Base-by-base conservation (phyloP, 2,888 invertebrate genomes). In the Agonopterix arenella region DNA sequence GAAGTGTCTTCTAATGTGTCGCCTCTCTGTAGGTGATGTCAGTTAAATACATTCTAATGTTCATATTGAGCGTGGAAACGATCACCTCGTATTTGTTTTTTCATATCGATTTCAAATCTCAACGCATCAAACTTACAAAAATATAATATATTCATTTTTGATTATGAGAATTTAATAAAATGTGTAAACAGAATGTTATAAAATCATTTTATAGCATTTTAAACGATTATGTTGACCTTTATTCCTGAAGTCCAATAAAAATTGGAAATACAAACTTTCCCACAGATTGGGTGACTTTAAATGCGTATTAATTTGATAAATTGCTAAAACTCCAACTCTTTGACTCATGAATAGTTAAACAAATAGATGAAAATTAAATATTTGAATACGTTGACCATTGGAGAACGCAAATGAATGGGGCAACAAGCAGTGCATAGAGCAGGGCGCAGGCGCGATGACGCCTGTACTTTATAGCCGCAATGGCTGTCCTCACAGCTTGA, bases 401-500 rank as follows among this genome's bases (percentile, higher is more conserved):
- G 47, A 11, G 42, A n/a, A 43, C 43, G 42, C 47, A 42, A 47
- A 48, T 48, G 48, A 40, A 16, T 37, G 5, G 48, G 1, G 11
- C 11, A 11, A 10, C 11, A n/a, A 8, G 43, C 43, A 11, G 46
- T 13, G 44, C 16, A 44, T 8, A 36, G 56, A 46, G 44, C 38
- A 49, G 45, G 51, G 43, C 48, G 47, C 52, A 50, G 56, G 67
- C 64, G 78, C 76, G 76, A 75, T 74, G 77, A 78, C 70, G 73
- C 63, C 61, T 66, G 76, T 74, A 68, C 68, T 80, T 80, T 80
- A 80, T 75, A 61, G 69, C 62, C 64, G 58, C 68, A 56, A 66
- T 66, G 69, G 69, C 70, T 82, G 80, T 80, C 65, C 62, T 72
- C 84, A 72, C 88, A 86, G 84, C 84, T 76, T 79, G 86, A 84